Conservation (phyloP, 2,888 invertebrate species). For the Mechanitis mazaeus region DNA sequence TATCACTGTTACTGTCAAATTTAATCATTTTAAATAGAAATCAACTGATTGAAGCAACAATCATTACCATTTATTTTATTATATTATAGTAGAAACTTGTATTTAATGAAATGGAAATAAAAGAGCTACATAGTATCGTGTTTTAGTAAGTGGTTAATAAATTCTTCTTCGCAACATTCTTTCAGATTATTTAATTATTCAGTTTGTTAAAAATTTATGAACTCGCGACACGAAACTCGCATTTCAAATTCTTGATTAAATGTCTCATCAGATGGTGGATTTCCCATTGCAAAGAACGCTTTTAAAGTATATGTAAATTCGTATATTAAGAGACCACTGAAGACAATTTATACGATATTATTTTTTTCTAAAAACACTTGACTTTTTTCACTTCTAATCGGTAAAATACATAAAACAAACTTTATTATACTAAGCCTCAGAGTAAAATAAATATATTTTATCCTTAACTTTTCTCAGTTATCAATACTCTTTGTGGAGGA, state of each 20-base stretch:
- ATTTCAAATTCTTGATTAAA: conserved; percentile 23
- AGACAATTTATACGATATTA: neutral
- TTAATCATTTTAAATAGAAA: too few relatives aligned
- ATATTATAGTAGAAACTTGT: too few relatives aligned
- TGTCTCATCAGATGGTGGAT: conserved; percentile 22
- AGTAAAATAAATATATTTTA: too few relatives aligned
- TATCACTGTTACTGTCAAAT: too few relatives aligned
- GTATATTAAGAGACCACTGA: neutral
- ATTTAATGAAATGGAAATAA: too few relatives aligned
- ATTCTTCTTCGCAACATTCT: neutral
- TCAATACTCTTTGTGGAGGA: conserved; percentile 4
- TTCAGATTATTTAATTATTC: neutral
- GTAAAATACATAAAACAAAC: neutral
- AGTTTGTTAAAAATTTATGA: conserved; percentile 10
- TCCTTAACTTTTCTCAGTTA: neutral
- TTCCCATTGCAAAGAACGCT: conserved; percentile 24
- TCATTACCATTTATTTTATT: too few relatives aligned
- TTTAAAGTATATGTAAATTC: conserved; percentile 16
- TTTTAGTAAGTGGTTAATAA: too few relatives aligned
- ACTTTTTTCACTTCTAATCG: too few relatives aligned
- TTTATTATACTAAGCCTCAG: too few relatives aligned
- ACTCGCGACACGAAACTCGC: conserved; percentile 18
- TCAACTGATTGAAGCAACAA: too few relatives aligned
- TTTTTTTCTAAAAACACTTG: neutral
- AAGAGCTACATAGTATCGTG: too few relatives aligned